Conservation (phyloP, 2,113 vertebrate genomes). For the Corydoras maculifer region DNA sequence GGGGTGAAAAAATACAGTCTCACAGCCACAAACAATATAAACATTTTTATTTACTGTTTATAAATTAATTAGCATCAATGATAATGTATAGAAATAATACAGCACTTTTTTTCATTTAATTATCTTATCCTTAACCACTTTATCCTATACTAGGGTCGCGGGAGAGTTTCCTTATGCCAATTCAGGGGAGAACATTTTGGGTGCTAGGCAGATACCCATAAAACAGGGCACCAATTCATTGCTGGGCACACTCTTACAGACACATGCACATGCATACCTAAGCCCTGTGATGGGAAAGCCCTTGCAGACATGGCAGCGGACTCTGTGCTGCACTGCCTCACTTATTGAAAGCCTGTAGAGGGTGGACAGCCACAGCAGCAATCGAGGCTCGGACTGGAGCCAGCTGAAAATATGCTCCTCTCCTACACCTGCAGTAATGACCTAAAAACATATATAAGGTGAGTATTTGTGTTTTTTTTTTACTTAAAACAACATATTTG, state of each 20-base stretch:
- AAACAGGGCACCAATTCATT: too few species aligned
- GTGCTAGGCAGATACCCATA: too few species aligned
- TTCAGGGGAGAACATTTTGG: too few species aligned
- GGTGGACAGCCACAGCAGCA: constrained; percentile 75
- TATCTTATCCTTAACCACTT: too few species aligned
- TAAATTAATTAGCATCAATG: too few species aligned
- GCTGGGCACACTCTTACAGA: neutral
- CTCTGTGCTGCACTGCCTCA: constrained; percentile 62
- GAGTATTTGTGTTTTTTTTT: neutral
- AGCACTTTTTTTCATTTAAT: too few species aligned
- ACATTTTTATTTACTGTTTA: too few species aligned
- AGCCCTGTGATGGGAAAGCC: constrained; percentile 70
- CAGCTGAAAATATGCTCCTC: constrained; percentile 66
- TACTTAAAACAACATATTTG: neutral
- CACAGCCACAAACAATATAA: neutral
- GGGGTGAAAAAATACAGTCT: neutral
- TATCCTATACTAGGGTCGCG: too few species aligned
- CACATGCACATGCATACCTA: constrained; percentile 57
- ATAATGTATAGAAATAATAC: too few species aligned
- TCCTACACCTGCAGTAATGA: constrained; percentile 48
- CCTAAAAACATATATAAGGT: constrained; percentile 36
- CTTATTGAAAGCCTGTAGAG: constrained; percentile 63
- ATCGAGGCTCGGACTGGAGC: constrained; percentile 65
- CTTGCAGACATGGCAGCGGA: constrained; percentile 69
- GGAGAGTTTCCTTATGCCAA: too few species aligned